These are phyloP conservation scores for Tadarida brasiliensis DNA, from an alignment of 2,797 vertebrate species.

Conservation along the genomic window DNA sequence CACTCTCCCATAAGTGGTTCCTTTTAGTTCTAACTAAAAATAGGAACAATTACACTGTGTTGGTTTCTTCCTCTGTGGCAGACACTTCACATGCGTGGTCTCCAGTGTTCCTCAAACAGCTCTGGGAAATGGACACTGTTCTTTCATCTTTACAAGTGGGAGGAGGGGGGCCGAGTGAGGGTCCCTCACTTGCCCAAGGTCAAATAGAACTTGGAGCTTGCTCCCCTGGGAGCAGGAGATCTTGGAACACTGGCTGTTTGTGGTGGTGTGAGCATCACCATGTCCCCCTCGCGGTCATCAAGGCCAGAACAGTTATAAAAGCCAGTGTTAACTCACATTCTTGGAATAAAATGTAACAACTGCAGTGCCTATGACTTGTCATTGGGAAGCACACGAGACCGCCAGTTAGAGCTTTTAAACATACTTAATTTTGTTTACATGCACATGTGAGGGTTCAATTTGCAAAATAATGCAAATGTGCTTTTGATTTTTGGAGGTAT, in stretches of 20 bases:
- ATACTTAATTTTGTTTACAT: background rate
- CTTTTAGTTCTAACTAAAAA: conserved; percentile 47
- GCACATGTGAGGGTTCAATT: background rate
- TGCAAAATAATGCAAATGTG: background rate
- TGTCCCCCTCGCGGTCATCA: background rate
- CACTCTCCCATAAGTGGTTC: background rate
- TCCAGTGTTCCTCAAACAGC: background rate
- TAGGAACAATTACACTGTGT: background rate
- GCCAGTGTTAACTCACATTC: background rate
- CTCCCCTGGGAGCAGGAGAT: background rate
- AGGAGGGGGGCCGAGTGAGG: background rate
- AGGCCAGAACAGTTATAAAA: background rate
- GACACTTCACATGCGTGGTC: background rate
- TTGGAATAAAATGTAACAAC: background rate
- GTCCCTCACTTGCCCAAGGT: background rate
- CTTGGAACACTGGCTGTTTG: background rate
- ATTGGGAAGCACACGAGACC: background rate
- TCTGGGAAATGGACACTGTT: background rate
- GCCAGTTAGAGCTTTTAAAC: no score
- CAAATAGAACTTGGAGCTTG: background rate
- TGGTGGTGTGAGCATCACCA: background rate
- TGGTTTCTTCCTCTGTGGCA: conserved; percentile 70
- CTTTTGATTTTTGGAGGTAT: background rate
- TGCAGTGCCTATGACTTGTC: no score
- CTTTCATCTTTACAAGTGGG: background rate